Conservation (phyloP, 2,888 invertebrate genomes). For the Agrotis ipsilon region DNA sequence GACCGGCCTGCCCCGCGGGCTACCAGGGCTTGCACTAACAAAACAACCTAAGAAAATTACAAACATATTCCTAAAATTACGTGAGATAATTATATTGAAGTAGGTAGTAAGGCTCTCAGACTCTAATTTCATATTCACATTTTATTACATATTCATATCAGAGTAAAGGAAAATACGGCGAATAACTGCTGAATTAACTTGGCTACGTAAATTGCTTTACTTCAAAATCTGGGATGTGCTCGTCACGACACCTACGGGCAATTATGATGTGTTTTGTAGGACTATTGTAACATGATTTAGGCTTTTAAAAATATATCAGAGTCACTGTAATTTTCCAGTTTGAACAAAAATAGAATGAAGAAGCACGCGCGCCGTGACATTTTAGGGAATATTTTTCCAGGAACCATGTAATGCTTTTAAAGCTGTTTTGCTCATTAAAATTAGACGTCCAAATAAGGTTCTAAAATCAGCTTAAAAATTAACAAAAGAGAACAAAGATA, state of each 20-base stretch:
- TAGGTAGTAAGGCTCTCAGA: conserved; percentile 21
- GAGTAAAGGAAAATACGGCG: conserved; percentile 42
- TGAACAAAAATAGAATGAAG: background rate
- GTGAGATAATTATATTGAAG: conserved; percentile 33
- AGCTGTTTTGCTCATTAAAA: background rate
- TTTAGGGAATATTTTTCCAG: background rate
- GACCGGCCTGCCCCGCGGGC: conserved; percentile 41
- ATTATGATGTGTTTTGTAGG: background rate
- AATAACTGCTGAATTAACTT: conserved; percentile 47
- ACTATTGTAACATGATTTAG: conserved; percentile 1
- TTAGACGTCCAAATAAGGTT: background rate
- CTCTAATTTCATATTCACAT: conserved; percentile 55
- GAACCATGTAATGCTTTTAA: background rate
- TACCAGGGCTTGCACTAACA: conserved; percentile 45
- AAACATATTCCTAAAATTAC: conserved; percentile 19
- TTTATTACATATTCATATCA: conserved; percentile 53
- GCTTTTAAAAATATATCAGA: background rate
- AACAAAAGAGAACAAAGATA: background rate
- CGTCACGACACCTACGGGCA: conserved; percentile 20
- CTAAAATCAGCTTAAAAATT: background rate
- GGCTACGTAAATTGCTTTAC: conserved; percentile 41
- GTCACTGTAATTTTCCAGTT: background rate
- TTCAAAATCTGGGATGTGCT: conserved; percentile 29
- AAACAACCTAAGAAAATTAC: conserved; percentile 10
- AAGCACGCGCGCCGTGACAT: fast-evolving